Conservation (phyloP, 2,113 vertebrate genomes). For the Sakesphorus luctuosus region DNA sequence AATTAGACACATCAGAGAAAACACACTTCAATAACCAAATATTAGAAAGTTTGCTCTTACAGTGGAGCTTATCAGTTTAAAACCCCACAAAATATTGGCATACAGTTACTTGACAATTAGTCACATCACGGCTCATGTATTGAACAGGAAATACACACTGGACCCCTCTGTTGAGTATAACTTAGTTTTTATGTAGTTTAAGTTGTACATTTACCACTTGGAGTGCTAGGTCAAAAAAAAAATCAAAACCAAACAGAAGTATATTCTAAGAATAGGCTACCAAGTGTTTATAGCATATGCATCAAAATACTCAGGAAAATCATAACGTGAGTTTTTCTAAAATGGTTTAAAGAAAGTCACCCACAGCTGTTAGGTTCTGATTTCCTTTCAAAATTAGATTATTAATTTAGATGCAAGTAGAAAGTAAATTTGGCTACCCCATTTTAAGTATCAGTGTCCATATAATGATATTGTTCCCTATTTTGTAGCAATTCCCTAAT, state of each 20-base stretch:
- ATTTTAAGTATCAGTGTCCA: not conserved
- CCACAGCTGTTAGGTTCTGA: constrained; percentile 23
- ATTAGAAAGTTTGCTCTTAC: not conserved
- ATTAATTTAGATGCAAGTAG: constrained; percentile 37
- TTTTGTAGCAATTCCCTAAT: not conserved
- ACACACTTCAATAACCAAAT: not conserved
- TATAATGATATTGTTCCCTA: not conserved
- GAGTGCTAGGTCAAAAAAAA: not conserved
- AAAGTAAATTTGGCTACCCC: constrained; percentile 18
- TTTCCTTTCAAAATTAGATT: constrained; percentile 43
- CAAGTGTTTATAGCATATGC: not conserved
- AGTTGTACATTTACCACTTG: not conserved
- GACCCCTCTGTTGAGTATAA: not conserved
- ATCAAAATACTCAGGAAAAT: not conserved
- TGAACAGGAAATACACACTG: not conserved
- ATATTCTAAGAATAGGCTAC: not conserved
- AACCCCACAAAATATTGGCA: not conserved
- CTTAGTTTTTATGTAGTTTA: not conserved
- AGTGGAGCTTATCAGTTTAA: not conserved
- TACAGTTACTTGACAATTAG: not conserved
- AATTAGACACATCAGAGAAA: not conserved
- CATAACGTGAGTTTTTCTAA: not conserved
- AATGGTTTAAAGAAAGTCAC: not conserved
- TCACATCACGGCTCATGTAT: not conserved
- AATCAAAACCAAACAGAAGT: not conserved